phyloP scores from a whole-genome alignment of 2,113 vertebrate genomes.

The Phylloscopus trochilus region DNA sequence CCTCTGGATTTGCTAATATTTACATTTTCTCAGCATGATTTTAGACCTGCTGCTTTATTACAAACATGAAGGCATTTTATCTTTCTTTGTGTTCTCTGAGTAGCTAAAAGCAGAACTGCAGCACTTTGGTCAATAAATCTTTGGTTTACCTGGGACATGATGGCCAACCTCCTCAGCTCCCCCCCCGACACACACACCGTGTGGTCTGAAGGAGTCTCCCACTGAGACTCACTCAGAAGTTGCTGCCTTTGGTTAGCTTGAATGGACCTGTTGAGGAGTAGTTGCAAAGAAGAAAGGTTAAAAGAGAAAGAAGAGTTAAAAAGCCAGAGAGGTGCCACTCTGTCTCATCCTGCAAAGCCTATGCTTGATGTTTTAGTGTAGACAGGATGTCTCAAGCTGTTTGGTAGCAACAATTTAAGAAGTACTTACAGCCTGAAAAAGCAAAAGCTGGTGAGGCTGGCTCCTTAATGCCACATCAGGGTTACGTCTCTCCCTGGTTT shows the following conservation, averaged over 20 bases:
- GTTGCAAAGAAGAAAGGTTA: too few relatives aligned
- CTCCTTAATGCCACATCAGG: not conserved
- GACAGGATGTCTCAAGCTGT: not conserved
- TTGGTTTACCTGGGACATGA: not conserved
- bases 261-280: not conserved
- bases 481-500: not conserved
- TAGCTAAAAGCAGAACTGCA: not conserved
- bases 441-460: not conserved
- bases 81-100: not conserved
- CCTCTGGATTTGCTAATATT: not conserved
- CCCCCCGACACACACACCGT: accelerated
- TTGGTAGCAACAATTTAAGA: not conserved
- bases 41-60: not conserved
- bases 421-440: not conserved
- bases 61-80: not conserved
- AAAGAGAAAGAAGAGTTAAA: not conserved
- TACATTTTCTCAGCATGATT: not conserved
- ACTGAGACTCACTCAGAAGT: not conserved
- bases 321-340: not conserved
- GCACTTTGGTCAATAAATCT: not conserved
- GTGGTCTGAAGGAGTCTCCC: not conserved
- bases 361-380: not conserved
- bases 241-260: not conserved
- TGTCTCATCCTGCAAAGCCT: not conserved
- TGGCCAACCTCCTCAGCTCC: not conserved